Base-by-base conservation (phyloP, 2,888 invertebrate genomes). In the Cartodere bifasciata region DNA sequence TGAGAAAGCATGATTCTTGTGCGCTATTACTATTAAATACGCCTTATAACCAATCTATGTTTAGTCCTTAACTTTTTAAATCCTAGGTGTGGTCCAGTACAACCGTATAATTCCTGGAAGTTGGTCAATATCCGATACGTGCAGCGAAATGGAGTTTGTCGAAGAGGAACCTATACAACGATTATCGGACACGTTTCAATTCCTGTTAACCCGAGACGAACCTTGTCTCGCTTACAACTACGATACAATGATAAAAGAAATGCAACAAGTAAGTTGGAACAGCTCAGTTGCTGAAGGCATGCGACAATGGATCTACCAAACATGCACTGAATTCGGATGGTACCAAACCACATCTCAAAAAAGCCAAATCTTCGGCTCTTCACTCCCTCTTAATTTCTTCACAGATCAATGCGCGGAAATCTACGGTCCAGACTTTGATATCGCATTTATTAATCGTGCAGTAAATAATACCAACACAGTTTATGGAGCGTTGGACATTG, bases 291-390 rank as follows among this genome's bases (percentile, higher is more conserved):
- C 22, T 10, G 22, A 22, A 4, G 22, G 56, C 78, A 81, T 66
- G 54, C 72, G 83, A 1, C 70, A 75, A 26, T 87, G 87, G 86
- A 68, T 65, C 2, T 86, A 81, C 55, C 87, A 88, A 60, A 84
- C 83, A 0, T 95, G 94, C 54, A 87, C 84, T 1, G 95, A 95
- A 57, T 95, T 94, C 55, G 94, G 92, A 14, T 95, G 85, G 59
- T 95, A 80, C 59, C 94, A 95, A 64, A 84, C 88, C 0, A 87
- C 91, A 0, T 73, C 76, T 0, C 70, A 67, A 3, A 64, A 65
- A 34, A 61, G 64, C 2, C 63, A 70, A 59, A 42, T 57, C 23
- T 92, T 92, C 53, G 84, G 88, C 0, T 65, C 79, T 48, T 61
- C 68, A 16, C 87, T 91, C 43, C 72, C 79, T 0, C 56, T 81